Base-by-base conservation (phyloP, 2,113 vertebrate genomes). In the Hippolais icterina region DNA sequence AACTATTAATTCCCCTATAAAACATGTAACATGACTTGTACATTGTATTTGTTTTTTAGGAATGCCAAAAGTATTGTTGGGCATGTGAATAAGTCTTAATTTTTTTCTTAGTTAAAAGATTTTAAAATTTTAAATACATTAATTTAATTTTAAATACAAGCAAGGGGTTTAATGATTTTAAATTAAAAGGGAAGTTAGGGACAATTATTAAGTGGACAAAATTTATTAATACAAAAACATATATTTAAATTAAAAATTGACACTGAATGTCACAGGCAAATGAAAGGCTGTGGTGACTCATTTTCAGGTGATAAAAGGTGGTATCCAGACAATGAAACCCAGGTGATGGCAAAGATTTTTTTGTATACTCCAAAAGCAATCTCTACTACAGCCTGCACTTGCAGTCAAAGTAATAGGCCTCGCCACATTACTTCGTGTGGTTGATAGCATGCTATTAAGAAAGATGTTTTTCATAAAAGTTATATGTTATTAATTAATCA, bases 401-500 rank as follows among this genome's bases (percentile, higher is more conserved):
- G 19, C 47, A 72, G 9, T 23, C 50, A 77, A 70, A 88, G 46
- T n/a, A 94, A 80, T 49, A 68, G 15, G 10, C 20, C 46, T 72
- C 0, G 0, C 10, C 60, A 77, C 21, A 41, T 35, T 69, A 23
- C 20, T 65, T 56, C 39, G 9, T 49, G 80, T 64, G 31, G 69
- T 44, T 87, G n/a, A 70, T 41, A 80, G 37, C 1, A 5, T 61
- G 39, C 35, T 71, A 31, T 60, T 68, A 75, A 15, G 49, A 81
- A 66, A 89, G 17, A 82, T 46, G 12, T 28, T 87, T 84, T 87
- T 53, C 56, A 84, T 63, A 47, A 56, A 94, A 89, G 31, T 78
- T 89, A 49, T 79, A 64, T 18, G 29, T 44, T 93, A 78, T 61
- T 87, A 96, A 95, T 94, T 91, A 94, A 93, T 91, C 59, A 47